phyloP scores from a whole-genome alignment of 1,140 invertebrate species.

The Drosophila virilis region DNA sequence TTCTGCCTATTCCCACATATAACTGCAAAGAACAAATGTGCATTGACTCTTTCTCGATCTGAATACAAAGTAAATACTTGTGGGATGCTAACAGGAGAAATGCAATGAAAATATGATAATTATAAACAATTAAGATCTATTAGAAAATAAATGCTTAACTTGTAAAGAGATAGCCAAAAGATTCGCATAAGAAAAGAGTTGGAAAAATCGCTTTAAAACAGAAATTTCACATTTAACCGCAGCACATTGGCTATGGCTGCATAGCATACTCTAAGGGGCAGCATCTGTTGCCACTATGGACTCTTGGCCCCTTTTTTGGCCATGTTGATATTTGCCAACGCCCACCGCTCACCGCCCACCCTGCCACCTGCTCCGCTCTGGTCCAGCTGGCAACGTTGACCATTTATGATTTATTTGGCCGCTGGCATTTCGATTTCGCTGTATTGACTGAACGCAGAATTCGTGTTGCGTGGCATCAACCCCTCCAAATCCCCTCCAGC shows the following conservation, averaged over 20 bases:
- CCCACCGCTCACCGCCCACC: not conserved
- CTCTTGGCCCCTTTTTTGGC: not conserved
- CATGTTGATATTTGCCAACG: conserved; percentile 39
- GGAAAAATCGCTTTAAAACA: too few species aligned
- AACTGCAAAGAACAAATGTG: too few species aligned
- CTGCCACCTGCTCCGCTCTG: not conserved
- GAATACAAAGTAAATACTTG: too few species aligned
- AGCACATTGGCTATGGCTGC: not conserved
- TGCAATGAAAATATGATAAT: too few species aligned
- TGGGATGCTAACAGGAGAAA: too few species aligned
- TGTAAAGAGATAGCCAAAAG: too few species aligned
- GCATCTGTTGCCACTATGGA: conserved; percentile 48
- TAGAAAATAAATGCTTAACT: too few species aligned
- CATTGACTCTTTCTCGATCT: too few species aligned
- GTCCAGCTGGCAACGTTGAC: conserved; percentile 12
- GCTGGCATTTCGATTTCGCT: conserved; percentile 35
- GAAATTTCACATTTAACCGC: not conserved
- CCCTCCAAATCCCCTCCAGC: not conserved
- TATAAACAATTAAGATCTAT: too few species aligned
- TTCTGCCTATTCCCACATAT: too few species aligned
- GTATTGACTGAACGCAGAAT: conserved; percentile 55
- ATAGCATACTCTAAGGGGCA: conserved; percentile 35
- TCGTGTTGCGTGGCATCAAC: conserved; percentile 3
- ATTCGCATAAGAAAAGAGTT: too few species aligned
- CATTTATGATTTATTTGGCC: conserved; percentile 58